These are phyloP conservation scores for Leptopilina boulardi DNA, from an alignment of 1,140 invertebrate genomes.

Conservation along the genomic window DNA sequence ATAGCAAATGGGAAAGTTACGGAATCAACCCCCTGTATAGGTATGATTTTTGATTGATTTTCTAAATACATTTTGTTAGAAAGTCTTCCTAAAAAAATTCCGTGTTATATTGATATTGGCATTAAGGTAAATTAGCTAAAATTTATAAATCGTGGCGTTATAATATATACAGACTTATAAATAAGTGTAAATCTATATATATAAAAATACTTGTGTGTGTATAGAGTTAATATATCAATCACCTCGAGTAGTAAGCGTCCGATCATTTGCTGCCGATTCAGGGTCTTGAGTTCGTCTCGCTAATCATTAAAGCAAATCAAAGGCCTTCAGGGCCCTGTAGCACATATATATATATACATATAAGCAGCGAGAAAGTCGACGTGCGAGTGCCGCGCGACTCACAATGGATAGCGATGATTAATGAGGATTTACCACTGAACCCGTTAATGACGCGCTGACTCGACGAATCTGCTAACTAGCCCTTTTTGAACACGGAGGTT, in stretches of 20 bases:
- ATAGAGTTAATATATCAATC: conserved; percentile 58
- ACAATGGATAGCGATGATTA: conserved; percentile 66
- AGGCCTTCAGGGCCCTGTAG: conserved; percentile 52
- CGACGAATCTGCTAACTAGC: conserved; percentile 67
- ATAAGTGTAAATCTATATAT: background rate
- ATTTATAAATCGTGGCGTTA: background rate
- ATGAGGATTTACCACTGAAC: conserved; percentile 64
- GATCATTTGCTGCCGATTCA: conserved; percentile 63
- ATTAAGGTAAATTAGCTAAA: background rate
- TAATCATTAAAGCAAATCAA: conserved; percentile 62
- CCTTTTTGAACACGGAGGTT: conserved; percentile 57
- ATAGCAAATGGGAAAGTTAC: no score
- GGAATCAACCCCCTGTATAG: no score
- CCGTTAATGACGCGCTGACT: conserved; percentile 69
- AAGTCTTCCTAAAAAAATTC: background rate
- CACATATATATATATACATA: no score
- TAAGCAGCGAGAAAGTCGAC: conserved; percentile 52
- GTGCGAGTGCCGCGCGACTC: conserved; percentile 60
- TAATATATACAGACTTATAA: background rate
- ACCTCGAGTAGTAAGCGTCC: conserved; percentile 57
- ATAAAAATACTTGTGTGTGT: background rate
- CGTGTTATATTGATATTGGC: background rate
- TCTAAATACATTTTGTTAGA: no score
- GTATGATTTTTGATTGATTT: no score
- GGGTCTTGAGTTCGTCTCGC: conserved; percentile 54